A percentile compares a stretch with the other conserved stretches of the same genome.
Evolutionary conservation across 1,140 invertebrate species (phyloP).

Genomic region (Leptinotarsa lineolata): DNA sequence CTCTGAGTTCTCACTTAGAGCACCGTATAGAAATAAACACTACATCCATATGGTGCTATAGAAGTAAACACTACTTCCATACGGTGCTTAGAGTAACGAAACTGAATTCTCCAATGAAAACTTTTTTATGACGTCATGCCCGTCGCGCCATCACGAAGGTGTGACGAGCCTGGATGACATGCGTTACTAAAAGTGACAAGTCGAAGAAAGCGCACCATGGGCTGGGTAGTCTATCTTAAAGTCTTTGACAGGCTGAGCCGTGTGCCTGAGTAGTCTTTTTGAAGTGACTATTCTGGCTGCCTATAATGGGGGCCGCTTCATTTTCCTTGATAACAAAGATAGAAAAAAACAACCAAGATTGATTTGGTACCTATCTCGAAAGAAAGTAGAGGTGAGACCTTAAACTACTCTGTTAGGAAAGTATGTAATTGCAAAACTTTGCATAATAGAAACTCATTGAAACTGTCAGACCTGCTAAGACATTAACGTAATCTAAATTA

Average conservation of each 20-base stretch:
- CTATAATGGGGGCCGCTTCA: neutral
- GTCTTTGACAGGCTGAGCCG: too few species aligned
- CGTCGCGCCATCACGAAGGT: neutral
- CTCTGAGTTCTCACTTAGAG: too few species aligned
- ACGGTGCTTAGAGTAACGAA: too few species aligned
- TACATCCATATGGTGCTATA: too few species aligned
- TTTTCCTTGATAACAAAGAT: neutral
- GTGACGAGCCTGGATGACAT: slow-evolving; percentile 15
- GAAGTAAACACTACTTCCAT: neutral
- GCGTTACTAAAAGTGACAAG: too few species aligned
- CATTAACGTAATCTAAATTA: neutral
- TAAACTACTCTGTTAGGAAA: slow-evolving; percentile 44
- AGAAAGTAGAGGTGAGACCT: slow-evolving; percentile 60
- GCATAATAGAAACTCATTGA: slow-evolving; percentile 32
- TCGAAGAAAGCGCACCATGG: too few species aligned
- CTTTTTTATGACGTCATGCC: neutral
- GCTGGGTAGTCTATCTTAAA: too few species aligned
- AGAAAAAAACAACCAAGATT: slow-evolving; percentile 9
- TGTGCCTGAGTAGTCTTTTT: slow-evolving; percentile 13
- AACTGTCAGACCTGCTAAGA: too few species aligned
- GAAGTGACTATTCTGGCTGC: neutral
- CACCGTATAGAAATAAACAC: too few species aligned
- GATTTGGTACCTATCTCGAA: slow-evolving; percentile 59
- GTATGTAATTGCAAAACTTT: slow-evolving; percentile 37
- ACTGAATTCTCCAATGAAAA: too few species aligned